Conservation (phyloP, 2,888 invertebrate species). For the Hetaerina titia region DNA sequence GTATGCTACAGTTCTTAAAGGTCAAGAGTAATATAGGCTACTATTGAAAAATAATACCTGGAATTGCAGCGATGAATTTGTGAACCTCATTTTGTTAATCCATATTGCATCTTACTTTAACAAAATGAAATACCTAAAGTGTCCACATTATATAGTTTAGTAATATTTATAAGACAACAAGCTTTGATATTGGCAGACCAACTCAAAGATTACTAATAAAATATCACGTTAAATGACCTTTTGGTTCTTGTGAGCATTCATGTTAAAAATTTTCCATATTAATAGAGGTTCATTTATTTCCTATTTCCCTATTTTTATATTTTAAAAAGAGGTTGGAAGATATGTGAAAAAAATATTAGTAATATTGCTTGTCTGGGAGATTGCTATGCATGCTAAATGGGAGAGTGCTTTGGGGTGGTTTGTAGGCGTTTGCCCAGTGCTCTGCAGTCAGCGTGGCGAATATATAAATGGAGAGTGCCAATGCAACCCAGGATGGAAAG, state of each 20-base stretch:
- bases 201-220: neutral
- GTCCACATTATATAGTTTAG: neutral
- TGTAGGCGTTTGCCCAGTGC: slow-evolving; percentile 94
- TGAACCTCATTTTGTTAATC: neutral
- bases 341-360: neutral
- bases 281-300: neutral
- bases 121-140: neutral
- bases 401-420: slow-evolving; percentile 70
- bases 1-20: neutral
- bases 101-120: neutral
- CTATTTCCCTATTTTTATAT: neutral
- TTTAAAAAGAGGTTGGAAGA: neutral
- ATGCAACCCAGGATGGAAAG: slow-evolving; percentile 99
- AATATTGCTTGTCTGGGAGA: slow-evolving; percentile 42
- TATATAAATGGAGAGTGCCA: slow-evolving; percentile 98
- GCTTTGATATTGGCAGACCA: neutral
- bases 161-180: neutral
- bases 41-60: neutral
- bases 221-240: neutral
- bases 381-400: slow-evolving; percentile 72
- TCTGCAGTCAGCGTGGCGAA: slow-evolving; percentile 98
- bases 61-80: neutral
- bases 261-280: neutral
- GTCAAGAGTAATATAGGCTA: neutral
- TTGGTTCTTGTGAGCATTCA: neutral